These are phyloP conservation scores for Zele albiditarsus DNA, from an alignment of 2,888 invertebrate species.

Conservation along the genomic window DNA sequence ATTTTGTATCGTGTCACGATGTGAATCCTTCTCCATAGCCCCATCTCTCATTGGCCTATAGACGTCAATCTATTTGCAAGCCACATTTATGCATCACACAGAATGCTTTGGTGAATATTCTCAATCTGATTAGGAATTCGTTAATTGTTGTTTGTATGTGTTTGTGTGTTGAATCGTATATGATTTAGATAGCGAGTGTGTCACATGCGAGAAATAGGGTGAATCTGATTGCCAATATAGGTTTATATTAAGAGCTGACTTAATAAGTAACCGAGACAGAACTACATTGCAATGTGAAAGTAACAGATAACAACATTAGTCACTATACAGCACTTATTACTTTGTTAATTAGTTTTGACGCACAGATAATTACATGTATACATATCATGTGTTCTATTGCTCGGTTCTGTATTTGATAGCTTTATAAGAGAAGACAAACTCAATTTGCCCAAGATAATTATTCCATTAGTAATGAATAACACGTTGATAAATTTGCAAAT, in stretches of 20 bases:
- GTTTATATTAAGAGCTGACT: background rate
- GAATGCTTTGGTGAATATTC: constrained; percentile 22
- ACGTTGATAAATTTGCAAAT: background rate
- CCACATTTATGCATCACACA: background rate
- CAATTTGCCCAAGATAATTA: background rate
- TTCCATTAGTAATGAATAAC: constrained; percentile 1
- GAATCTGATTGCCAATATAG: background rate
- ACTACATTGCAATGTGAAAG: background rate
- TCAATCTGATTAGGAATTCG: constrained; percentile 35
- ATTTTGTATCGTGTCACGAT: background rate
- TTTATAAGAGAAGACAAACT: too few species aligned
- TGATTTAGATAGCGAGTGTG: background rate
- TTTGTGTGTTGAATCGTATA: background rate
- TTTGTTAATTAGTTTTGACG: background rate
- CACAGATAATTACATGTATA: too few species aligned
- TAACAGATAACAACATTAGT: background rate
- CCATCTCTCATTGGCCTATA: background rate
- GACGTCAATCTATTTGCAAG: constrained; percentile 12
- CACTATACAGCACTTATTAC: background rate
- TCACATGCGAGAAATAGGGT: background rate
- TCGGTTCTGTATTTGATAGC: too few species aligned
- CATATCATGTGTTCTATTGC: too few species aligned
- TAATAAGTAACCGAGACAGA: too few species aligned
- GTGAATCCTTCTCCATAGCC: background rate
- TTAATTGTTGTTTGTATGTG: background rate